Base-by-base conservation (phyloP, 2,888 invertebrate species). In the Lepetodrilus schrolli region DNA sequence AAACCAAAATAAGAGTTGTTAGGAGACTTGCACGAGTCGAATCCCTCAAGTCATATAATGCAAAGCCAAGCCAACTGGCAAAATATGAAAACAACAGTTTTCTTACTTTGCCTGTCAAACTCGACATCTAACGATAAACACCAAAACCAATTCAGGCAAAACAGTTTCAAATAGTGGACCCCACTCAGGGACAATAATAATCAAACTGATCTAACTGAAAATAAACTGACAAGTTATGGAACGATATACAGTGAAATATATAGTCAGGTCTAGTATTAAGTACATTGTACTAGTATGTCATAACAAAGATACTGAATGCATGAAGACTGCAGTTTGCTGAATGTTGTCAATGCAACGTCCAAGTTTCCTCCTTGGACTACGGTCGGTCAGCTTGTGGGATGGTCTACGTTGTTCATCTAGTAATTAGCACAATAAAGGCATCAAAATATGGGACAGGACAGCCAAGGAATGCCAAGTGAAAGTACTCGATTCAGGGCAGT, bases 171-270 rank as follows among this genome's bases (percentile, higher is more conserved):
- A 58, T 34, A 58, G 30, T 58, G 58, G 30, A 30, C 23, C 58
- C 51, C 26, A n/a, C 58, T 30, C 17, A 58, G 37, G 37, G 38
- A n/a, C 8, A 21, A 20, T 20, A 13, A 66, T 66, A 38, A 66
- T 66, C 66, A 66, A 66, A 66, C 37, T 66, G 37, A 66, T 66
- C 38, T 38, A 66, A 38, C 38, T 23, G 13, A 20, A 37, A 38
- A 66, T 38, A 66, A 50, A 37, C 37, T 66, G 38, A 37, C 66
- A 36, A 66, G 66, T 66, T 66, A 66, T 66, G 36, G 38, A 66
- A 66, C 38, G 26, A 66, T 38, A 66, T 21, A 38, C 38, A 20
- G 38, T 38, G 37, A 66, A 37, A 68, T 68, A 66, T 38, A 68
- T 43, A n/a, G 30, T 47, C 23, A 68, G 43, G 68, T 47, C 30